Evolutionary conservation across 2,888 invertebrate species (phyloP).

Genomic region (Sinodicranocentrus sp.): DNA sequence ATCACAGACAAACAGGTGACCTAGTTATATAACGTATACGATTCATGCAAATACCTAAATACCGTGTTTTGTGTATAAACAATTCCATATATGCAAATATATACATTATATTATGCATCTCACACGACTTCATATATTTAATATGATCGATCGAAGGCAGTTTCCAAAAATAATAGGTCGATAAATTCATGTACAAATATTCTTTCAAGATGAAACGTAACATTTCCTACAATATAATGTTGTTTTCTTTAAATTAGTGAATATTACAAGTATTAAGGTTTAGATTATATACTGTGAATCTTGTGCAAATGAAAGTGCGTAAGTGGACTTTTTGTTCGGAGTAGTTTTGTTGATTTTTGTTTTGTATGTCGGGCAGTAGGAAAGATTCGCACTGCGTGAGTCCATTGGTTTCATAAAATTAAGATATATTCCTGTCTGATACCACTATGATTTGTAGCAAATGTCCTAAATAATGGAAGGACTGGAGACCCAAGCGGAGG

Average conservation of each 20-base stretch:
- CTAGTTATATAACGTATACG: neutral
- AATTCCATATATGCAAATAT: neutral
- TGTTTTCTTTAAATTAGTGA: neutral
- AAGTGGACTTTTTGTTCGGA: slow-evolving; percentile 21
- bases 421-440: neutral
- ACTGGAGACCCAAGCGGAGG: slow-evolving; percentile 75
- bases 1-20: slow-evolving; percentile 19
- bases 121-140: slow-evolving; percentile 11
- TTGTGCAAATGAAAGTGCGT: slow-evolving; percentile 36
- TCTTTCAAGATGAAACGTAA: neutral
- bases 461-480: slow-evolving; percentile 74
- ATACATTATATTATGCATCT: neutral
- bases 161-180: slow-evolving; percentile 56
- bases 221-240: neutral
- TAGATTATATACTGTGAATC: slow-evolving; percentile 12
- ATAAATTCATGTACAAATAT: slow-evolving; percentile 21
- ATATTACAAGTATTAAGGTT: neutral
- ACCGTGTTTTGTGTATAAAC: slow-evolving; percentile 23
- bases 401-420: neutral
- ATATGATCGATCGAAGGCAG: slow-evolving; percentile 48
- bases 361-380: neutral
- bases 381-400: neutral
- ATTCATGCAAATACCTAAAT: slow-evolving; percentile 13
- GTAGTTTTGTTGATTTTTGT: slow-evolving; percentile 15
- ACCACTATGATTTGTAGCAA: neutral